A percentile compares a stretch with the other conserved stretches of the same genome.
phyloP scores from a whole-genome alignment of 1,140 invertebrate genomes.

The Mercenaria mercenaria region DNA sequence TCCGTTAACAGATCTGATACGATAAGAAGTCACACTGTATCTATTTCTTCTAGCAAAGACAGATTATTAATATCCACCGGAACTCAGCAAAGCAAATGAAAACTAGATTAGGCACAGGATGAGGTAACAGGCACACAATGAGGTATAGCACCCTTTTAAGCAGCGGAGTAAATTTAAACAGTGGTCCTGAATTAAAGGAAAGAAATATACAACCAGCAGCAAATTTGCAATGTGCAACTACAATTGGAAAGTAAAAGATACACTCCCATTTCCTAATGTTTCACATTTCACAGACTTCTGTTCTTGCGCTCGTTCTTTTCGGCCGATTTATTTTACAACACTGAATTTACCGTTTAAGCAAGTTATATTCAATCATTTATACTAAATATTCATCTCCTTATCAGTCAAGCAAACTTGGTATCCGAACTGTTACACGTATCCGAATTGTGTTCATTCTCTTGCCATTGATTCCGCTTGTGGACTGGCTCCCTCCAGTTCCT shows the following conservation, averaged over 20 bases:
- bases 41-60: too few species aligned
- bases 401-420: background rate
- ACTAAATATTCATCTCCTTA: background rate
- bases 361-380: background rate
- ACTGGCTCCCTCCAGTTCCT: constrained; percentile 79
- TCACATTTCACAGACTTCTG: too few species aligned
- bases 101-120: background rate
- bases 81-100: background rate
- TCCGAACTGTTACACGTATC: background rate
- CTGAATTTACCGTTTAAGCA: background rate
- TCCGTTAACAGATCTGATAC: too few species aligned
- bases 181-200: background rate
- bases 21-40: too few species aligned
- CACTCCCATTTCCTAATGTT: background rate
- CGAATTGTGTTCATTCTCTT: constrained; percentile 40
- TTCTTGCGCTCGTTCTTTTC: too few species aligned
- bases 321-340: too few species aligned
- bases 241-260: background rate
- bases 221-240: background rate
- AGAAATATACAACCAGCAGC: constrained; percentile 12
- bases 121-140: constrained; percentile 17
- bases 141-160: background rate
- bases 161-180: background rate
- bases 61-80: too few species aligned
- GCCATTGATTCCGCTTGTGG: constrained; percentile 60